These are phyloP conservation scores for Lasioglossum vierecki DNA, from an alignment of 2,888 invertebrate genomes.

Conservation along the genomic window DNA sequence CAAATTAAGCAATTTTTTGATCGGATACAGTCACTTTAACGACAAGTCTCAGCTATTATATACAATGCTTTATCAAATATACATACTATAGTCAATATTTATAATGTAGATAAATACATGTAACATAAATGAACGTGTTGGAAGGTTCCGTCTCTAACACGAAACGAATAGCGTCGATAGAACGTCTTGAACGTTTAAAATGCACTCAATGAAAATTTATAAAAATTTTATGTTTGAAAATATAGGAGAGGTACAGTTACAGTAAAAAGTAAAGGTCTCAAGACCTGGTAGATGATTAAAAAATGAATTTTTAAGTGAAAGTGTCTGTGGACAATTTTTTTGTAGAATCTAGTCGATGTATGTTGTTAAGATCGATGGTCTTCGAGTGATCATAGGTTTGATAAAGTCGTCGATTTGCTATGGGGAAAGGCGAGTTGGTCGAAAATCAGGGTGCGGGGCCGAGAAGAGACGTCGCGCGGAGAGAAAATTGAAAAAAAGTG, in stretches of 20 bases:
- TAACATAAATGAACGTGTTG: not conserved
- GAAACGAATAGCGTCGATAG: not conserved
- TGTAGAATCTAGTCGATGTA: not conserved
- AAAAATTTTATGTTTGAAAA: not conserved
- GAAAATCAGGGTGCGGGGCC: constrained; percentile 11
- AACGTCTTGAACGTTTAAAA: not conserved
- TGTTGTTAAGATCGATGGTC: not conserved
- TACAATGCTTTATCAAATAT: not conserved
- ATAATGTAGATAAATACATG: not conserved
- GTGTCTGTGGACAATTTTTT: not conserved
- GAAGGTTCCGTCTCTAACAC: not conserved
- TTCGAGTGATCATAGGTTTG: not conserved
- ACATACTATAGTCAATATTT: not conserved
- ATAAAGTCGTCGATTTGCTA: not conserved
- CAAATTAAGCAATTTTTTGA: not conserved
- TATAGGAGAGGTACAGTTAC: not conserved
- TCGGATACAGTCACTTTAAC: not conserved
- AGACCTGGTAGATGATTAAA: not conserved
- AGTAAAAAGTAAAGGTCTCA: not conserved
- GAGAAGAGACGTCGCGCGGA: constrained; percentile 10
- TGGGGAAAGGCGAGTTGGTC: constrained; percentile 3
- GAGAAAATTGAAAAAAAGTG: constrained; percentile 28
- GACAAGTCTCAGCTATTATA: not conserved
- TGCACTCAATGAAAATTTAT: not conserved
- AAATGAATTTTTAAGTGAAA: not conserved